Conservation (phyloP, 2,888 invertebrate genomes). For the Cheilosia vernalis region DNA sequence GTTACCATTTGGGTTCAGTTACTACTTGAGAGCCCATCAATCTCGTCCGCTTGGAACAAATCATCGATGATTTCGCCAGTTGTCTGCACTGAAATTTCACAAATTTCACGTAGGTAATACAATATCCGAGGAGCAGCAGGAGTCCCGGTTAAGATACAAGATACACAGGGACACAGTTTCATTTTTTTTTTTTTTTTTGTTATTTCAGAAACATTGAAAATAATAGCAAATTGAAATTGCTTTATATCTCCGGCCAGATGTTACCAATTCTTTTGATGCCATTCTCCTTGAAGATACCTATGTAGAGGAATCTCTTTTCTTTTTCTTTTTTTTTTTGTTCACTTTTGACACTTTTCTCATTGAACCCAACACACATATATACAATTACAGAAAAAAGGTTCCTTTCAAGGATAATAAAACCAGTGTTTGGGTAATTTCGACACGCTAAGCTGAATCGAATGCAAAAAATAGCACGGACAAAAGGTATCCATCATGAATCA, state of each 20-base stretch:
- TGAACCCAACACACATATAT: slow-evolving; percentile 26
- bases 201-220: slow-evolving; percentile 61
- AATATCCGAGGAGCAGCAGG: slow-evolving; percentile 31
- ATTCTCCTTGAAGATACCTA: background rate
- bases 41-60: background rate
- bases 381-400: slow-evolving; percentile 56
- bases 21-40: too few species aligned
- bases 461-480: slow-evolving; percentile 37
- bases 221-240: slow-evolving; percentile 73
- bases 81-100: background rate
- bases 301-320: slow-evolving; percentile 16
- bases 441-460: slow-evolving; percentile 72
- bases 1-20: too few species aligned
- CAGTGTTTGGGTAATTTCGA: slow-evolving; percentile 73
- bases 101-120: background rate
- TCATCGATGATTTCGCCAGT: background rate
- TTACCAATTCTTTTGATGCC: slow-evolving; percentile 60
- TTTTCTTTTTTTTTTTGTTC: slow-evolving; percentile 25
- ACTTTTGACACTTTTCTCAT: slow-evolving; percentile 66
- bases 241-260: slow-evolving; percentile 64
- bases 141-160: slow-evolving; percentile 14
- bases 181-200: slow-evolving; percentile 17
- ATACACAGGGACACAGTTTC: background rate
- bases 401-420: slow-evolving; percentile 65
- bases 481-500: slow-evolving; percentile 56